Base-by-base conservation (phyloP, 1,140 invertebrate species). In the Danaus plexippus region DNA sequence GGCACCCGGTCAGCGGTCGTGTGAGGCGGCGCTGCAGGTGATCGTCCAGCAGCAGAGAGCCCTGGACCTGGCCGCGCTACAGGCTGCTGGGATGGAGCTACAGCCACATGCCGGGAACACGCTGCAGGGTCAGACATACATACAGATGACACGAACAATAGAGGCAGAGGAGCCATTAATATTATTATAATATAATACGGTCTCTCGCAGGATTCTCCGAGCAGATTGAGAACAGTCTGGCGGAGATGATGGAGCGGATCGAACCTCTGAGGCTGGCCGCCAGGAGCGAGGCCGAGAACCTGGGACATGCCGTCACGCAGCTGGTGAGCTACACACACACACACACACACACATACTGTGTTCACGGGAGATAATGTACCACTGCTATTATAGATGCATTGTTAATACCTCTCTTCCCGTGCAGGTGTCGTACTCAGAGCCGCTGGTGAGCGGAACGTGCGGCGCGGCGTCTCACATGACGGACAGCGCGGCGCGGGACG, bases 1-100 rank as follows among this genome's bases (percentile, higher is more conserved):
- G 76, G 97, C 97, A 0, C 97, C 98, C 0, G 98, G 98, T 0
- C 96, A 98, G 75, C 93, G 93, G 6, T 97, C 99, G 85, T 98
- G 97, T 80, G 94, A 96, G 44, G 88, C 90, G 1, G 95, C 95
- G 0, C 91, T 98, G 52, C 92, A 96, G 12, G 92, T 92, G 12
- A 81, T 99, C 7, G 92, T 90, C 48, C 87, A 89, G 0, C 91
- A 92, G 57, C 93, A 97, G 4, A 88, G 93, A 0, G 92, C 96
- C 47, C 80, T 99, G 22, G 97, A 99, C 84, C 92, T 94, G 63
- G 94, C 94, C 2, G 94, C 95, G 0, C 86, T 99, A 58, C 93
- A 94, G 47, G 95, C 95, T 0, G 94, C 97, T 11, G 94, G 94
- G 1, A 95, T 98, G 75, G 94, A 92, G 44, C 85, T 98, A 47